phyloP scores from a whole-genome alignment of 2,888 invertebrate genomes.

The Eupithecia dodoneata region DNA sequence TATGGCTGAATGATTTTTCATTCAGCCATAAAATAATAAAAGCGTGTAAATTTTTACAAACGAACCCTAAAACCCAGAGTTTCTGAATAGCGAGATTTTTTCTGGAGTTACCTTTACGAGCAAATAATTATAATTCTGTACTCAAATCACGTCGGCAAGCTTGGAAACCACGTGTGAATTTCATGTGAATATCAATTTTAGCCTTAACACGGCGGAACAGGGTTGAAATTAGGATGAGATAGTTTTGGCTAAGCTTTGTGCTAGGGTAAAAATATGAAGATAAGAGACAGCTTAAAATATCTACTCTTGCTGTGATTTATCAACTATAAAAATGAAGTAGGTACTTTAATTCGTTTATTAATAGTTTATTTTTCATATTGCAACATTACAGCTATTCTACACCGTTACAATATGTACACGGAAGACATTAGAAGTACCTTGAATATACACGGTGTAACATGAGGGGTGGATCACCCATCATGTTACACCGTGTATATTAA shows the following conservation, averaged over 20 bases:
- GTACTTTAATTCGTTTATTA: no score
- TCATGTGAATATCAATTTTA: conserved; percentile 63
- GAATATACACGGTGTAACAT: no score
- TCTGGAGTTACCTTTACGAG: conserved; percentile 40
- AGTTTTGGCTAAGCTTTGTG: not conserved
- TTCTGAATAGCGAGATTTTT: conserved; percentile 39
- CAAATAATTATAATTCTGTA: conserved; percentile 59
- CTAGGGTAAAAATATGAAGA: not conserved
- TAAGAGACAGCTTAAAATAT: not conserved
- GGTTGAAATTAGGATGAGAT: conserved; percentile 10
- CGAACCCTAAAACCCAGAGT: conserved; percentile 33
- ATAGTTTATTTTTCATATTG: no score
- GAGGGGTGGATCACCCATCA: no score
- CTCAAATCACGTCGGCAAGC: conserved; percentile 51
- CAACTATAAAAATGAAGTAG: not conserved
- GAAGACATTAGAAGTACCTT: no score
- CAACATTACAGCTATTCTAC: no score
- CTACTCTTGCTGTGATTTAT: not conserved
- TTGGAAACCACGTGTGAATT: conserved; percentile 62
- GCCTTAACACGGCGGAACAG: conserved; percentile 12
- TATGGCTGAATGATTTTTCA: no score
- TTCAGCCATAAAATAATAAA: not conserved
- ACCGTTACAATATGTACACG: no score
- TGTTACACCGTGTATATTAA: no score
- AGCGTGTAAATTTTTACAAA: not conserved